phyloP scores from a whole-genome alignment of 2,797 vertebrate genomes.

The Cirrhinus mrigala region DNA sequence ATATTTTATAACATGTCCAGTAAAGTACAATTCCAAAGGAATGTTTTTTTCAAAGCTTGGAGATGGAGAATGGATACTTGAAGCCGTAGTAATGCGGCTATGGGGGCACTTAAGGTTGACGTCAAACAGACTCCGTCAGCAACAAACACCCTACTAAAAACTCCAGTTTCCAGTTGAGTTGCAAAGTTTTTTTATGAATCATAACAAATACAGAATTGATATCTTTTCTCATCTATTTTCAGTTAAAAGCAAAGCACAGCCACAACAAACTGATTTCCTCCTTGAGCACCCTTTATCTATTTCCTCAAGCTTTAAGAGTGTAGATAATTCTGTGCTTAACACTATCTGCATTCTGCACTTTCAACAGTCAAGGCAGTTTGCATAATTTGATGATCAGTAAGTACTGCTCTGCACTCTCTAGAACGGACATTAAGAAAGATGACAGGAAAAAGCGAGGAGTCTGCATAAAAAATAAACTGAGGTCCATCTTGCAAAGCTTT shows the following conservation, averaged over 20 bases:
- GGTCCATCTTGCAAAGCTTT: neutral
- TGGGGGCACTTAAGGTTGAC: neutral
- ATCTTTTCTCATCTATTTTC: slow-evolving; percentile 17
- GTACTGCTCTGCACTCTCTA: slow-evolving; percentile 6
- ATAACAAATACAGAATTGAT: slow-evolving; percentile 3
- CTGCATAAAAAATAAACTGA: neutral
- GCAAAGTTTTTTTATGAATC: neutral
- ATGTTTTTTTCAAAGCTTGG: neutral
- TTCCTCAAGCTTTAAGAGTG: slow-evolving; percentile 20
- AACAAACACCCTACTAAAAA: neutral
- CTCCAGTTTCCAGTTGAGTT: neutral
- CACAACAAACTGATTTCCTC: slow-evolving; percentile 33
- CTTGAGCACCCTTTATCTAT: slow-evolving; percentile 32
- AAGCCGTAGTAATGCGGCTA: neutral
- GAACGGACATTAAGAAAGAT: slow-evolving; percentile 10
- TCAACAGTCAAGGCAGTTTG: slow-evolving; percentile 39
- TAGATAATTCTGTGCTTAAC: slow-evolving; percentile 33
- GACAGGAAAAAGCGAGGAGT: neutral
- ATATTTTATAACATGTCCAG: neutral
- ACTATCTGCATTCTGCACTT: slow-evolving; percentile 37
- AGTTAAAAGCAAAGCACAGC: slow-evolving; percentile 1
- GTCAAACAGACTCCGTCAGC: neutral
- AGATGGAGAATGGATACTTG: neutral
- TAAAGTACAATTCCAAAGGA: neutral
- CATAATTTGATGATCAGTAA: slow-evolving; percentile 43